Evolutionary conservation across 2,797 vertebrate species (phyloP).

Genomic region (Gymnoscopelus microlampas): DNA sequence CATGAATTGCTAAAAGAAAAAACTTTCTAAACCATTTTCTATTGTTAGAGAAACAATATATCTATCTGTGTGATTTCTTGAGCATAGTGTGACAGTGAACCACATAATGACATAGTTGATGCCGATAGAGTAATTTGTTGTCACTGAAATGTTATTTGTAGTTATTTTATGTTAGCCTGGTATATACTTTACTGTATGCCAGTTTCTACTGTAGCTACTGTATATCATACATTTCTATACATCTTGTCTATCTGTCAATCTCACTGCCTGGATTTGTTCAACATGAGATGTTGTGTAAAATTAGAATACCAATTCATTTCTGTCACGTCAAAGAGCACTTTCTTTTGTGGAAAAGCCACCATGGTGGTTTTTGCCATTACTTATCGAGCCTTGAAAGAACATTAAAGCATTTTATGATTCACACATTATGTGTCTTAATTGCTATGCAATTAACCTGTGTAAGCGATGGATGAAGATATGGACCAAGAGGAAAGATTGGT

Average conservation of each 20-base stretch:
- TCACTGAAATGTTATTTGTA: slow-evolving; percentile 7
- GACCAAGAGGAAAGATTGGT: too few species aligned
- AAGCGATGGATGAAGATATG: too few species aligned
- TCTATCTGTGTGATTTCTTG: slow-evolving; percentile 33
- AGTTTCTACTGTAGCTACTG: slow-evolving; percentile 33
- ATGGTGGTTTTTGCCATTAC: slow-evolving; percentile 37
- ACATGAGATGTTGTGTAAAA: slow-evolving; percentile 26
- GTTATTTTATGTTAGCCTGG: slow-evolving; percentile 32
- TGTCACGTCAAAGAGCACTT: slow-evolving; percentile 52
- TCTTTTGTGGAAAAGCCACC: slow-evolving; percentile 54
- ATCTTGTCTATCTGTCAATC: slow-evolving; percentile 48
- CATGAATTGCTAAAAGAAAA: slow-evolving; percentile 24
- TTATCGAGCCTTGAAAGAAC: slow-evolving; percentile 62
- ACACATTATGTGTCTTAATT: slow-evolving; percentile 5
- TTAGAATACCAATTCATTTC: slow-evolving; percentile 27
- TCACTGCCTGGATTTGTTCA: slow-evolving; percentile 58
- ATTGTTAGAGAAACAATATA: slow-evolving; percentile 25
- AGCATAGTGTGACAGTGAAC: slow-evolving; percentile 10
- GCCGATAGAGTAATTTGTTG: slow-evolving; percentile 31
- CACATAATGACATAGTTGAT: slow-evolving; percentile 15
- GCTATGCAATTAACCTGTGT: too few species aligned
- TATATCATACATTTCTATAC: slow-evolving; percentile 44
- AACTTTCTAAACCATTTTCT: slow-evolving; percentile 48
- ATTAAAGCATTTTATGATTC: slow-evolving; percentile 72
- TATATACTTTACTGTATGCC: slow-evolving; percentile 29